Evolutionary conservation across 1,140 invertebrate species (phyloP).

Genomic region (Meloidogyne hapla): DNA sequence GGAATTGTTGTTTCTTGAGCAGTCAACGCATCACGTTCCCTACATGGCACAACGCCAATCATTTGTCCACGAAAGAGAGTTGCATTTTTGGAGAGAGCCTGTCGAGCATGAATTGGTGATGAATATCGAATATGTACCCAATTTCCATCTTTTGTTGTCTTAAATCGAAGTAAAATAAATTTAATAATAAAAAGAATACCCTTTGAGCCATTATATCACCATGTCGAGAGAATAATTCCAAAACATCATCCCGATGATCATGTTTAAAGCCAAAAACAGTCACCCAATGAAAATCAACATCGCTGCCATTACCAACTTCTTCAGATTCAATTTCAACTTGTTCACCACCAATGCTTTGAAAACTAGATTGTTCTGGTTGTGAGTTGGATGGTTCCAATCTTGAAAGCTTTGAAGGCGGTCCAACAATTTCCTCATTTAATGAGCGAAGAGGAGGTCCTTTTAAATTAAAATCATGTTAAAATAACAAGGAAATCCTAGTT

Average conservation of each 20-base stretch:
- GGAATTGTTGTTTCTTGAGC: constrained; percentile 18
- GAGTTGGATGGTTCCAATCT: constrained; percentile 17
- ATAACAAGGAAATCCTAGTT: constrained; percentile 27
- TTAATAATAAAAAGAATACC: constrained; percentile 22
- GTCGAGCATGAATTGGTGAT: constrained; percentile 42
- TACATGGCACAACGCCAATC: constrained; percentile 50
- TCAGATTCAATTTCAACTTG: background rate
- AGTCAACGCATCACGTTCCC: constrained; percentile 21
- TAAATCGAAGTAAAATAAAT: constrained; percentile 12
- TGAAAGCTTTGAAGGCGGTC: constrained; percentile 36
- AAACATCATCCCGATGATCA: constrained; percentile 33
- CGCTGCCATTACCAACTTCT: background rate
- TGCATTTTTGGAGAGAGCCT: constrained; percentile 40
- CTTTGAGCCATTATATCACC: constrained; percentile 50
- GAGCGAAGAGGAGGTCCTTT: constrained; percentile 48
- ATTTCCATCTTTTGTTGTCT: constrained; percentile 42
- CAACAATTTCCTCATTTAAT: constrained; percentile 36
- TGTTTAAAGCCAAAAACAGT: constrained; percentile 48
- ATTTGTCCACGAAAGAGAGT: constrained; percentile 31
- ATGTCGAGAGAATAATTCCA: constrained; percentile 45
- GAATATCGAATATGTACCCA: constrained; percentile 51
- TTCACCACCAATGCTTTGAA: background rate
- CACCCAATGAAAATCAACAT: constrained; percentile 31
- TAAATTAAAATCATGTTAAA: no score
- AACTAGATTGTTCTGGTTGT: background rate